Conservation (phyloP, 2,888 invertebrate species). For the Malthinus seriepunctatus region DNA sequence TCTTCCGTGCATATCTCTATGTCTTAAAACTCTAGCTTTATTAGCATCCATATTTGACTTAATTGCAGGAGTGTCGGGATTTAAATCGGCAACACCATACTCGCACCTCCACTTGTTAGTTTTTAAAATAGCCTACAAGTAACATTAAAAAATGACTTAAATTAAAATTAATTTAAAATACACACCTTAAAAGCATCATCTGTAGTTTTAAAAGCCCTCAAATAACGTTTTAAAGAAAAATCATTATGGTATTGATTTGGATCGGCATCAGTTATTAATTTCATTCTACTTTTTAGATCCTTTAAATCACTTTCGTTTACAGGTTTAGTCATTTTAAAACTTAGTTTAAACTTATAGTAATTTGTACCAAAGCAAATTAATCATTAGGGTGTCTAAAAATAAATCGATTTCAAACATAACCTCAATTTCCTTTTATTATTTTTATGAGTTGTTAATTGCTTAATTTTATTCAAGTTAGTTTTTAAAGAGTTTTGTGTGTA, state of each 20-base stretch:
- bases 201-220: conserved; percentile 73
- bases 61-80: conserved; percentile 57
- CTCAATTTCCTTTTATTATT: too few relatives aligned
- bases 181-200: conserved; percentile 75
- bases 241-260: conserved; percentile 76
- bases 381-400: too few relatives aligned
- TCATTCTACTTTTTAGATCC: conserved; percentile 71
- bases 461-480: too few relatives aligned
- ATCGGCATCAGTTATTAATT: conserved; percentile 72
- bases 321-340: conserved; percentile 47
- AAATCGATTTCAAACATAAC: too few relatives aligned
- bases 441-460: too few relatives aligned
- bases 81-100: conserved; percentile 68
- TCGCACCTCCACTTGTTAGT: conserved; percentile 80
- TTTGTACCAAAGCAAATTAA: too few relatives aligned
- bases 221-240: conserved; percentile 70
- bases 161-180: background rate
- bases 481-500: too few relatives aligned
- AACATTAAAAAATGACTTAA: background rate
- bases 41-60: conserved; percentile 62
- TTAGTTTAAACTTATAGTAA: conserved; percentile 4
- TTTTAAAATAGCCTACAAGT: conserved; percentile 71
- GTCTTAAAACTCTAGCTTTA: conserved; percentile 71
- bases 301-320: conserved; percentile 67
- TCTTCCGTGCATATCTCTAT: conserved; percentile 72